Evolutionary conservation across 2,113 vertebrate genomes (phyloP), one percentile per base, ranked within the genome.

Genomic region (Phyllopteryx taeniolatus): DNA sequence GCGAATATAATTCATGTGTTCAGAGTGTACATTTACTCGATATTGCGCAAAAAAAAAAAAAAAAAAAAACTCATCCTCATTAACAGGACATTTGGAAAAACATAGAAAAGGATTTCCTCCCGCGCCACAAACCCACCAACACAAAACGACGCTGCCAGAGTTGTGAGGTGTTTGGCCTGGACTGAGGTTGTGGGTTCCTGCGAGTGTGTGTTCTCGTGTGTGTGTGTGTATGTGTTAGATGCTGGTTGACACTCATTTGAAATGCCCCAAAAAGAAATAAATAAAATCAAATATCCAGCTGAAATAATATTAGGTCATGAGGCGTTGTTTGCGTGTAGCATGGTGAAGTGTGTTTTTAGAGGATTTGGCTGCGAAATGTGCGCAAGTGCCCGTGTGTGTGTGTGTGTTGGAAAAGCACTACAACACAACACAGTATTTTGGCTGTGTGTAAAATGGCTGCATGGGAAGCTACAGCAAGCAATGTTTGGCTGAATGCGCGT

Each of bases 251-350:
- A 83, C 83, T 78, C 82, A 80, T 88, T 86, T 86, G 70, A 86
- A 89, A 83, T 85, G 83, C 80, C 81, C 83, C 83, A 84, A 83
- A 79, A 86, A 88, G 85, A 82, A 60, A 31, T 15, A 8, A 33
- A 60, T 14, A 15, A 35, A 61, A 39, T 6, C 4, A 35, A 61
- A 10, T 13, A 85, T 89, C 84, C 89, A 91, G 87, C 85, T 90
- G 90, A 90, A 83, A 89, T 88, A 91, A 89, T 84, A 89, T 89
- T 89, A 87, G 90, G 85, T 86, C 79, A 85, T 83, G 79, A 86
- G 83, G 80, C 62, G 83, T 72, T 88, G 81, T 87, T 83, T 87
- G 85, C 80, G 64, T 73, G 70, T 71, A 83, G 71, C 87, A 87
- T 76, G 85, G 81, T 80, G 79, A 81, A 79, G 80, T 64, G 85